Evolutionary conservation across 2,888 invertebrate genomes (phyloP).

Genomic region (Microdon myrmicae): DNA sequence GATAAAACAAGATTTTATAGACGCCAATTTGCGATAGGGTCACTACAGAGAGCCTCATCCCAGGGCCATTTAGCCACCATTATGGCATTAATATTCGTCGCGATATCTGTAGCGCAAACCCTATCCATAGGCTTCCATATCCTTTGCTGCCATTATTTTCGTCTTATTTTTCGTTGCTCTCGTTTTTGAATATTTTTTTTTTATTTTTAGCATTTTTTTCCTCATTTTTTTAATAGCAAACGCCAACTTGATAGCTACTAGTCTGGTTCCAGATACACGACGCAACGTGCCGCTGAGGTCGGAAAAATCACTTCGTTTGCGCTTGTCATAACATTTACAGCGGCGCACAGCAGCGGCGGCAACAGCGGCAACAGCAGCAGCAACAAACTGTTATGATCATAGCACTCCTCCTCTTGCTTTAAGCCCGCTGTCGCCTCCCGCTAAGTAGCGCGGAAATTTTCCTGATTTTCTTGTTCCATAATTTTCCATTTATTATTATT

Average conservation of each 20-base stretch:
- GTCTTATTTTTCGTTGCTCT: conserved; percentile 1
- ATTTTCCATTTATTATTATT: conserved; percentile 47
- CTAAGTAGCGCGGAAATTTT: conserved; percentile 52
- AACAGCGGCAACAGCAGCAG: conserved; percentile 28
- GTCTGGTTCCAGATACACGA: conserved; percentile 20
- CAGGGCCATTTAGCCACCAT: conserved; percentile 34
- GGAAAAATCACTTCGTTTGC: conserved; percentile 62
- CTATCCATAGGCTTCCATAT: background rate
- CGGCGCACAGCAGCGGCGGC: conserved; percentile 25
- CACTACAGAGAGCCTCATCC: conserved; percentile 22
- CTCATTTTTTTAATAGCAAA: conserved; percentile 9
- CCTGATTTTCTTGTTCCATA: conserved; percentile 53
- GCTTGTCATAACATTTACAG: conserved; percentile 60
- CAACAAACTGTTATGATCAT: conserved; percentile 34
- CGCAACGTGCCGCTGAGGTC: conserved; percentile 24
- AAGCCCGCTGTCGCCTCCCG: conserved; percentile 20
- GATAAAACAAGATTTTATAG: conserved; percentile 41
- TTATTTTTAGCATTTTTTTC: conserved; percentile 4
- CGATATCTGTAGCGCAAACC: conserved; percentile 11
- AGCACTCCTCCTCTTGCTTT: conserved; percentile 1
- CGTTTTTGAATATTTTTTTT: too few species aligned
- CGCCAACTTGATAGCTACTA: conserved; percentile 24
- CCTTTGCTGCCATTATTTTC: conserved; percentile 1
- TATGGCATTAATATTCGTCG: conserved; percentile 35
- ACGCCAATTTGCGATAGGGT: conserved; percentile 37